These are phyloP conservation scores for Drosophila repleta DNA, from an alignment of 1,140 invertebrate species.

Conservation along the genomic window DNA sequence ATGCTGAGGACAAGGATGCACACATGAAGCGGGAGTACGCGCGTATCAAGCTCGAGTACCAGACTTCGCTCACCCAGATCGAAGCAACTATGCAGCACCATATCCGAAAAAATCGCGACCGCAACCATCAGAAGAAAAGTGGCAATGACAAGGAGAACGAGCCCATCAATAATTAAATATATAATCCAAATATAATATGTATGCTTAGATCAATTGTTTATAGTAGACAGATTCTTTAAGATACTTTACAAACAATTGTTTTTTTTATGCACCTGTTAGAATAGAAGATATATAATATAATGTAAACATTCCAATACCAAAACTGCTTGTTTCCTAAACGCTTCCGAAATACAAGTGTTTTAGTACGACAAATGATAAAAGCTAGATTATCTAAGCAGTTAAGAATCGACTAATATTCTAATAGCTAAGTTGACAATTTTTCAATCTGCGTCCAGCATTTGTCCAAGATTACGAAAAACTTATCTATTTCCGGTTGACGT, in stretches of 20 bases:
- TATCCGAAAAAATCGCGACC: constrained; percentile 56
- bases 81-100: constrained; percentile 65
- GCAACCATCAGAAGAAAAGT: constrained; percentile 23
- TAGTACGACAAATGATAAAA: no score
- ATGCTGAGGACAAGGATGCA: constrained; percentile 79
- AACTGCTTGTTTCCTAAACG: background rate
- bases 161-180: constrained; percentile 48
- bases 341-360: no score
- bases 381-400: no score
- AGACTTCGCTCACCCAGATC: constrained; percentile 70
- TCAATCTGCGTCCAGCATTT: constrained; percentile 62
- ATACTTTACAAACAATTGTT: constrained; percentile 9
- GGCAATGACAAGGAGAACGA: constrained; percentile 58
- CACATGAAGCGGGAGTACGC: constrained; percentile 79
- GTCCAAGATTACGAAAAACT: constrained; percentile 72
- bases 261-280: constrained; percentile 11
- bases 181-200: constrained; percentile 5
- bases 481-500: constrained; percentile 69
- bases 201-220: constrained; percentile 36
- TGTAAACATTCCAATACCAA: constrained; percentile 9
- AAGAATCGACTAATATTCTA: background rate
- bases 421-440: background rate
- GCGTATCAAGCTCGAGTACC: constrained; percentile 74
- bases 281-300: constrained; percentile 7
- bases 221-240: background rate